Evolutionary conservation across 2,113 vertebrate species (phyloP).

Genomic region (Gadus chalcogrammus): DNA sequence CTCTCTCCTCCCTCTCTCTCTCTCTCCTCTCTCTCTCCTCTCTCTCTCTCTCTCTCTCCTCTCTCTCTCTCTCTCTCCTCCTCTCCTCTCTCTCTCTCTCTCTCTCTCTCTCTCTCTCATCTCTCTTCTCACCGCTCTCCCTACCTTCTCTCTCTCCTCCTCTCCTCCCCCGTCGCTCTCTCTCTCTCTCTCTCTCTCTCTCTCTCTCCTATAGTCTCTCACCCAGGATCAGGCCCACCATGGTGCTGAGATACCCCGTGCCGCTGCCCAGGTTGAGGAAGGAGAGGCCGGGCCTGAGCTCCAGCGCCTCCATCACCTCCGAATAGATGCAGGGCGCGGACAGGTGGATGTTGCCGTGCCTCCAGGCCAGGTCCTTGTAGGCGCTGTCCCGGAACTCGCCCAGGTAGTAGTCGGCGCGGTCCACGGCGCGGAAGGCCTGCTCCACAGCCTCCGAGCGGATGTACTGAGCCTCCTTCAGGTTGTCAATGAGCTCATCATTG

Average conservation of each 20-base stretch:
- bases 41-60: no score
- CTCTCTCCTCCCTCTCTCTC: no score
- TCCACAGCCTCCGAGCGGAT: conserved; percentile 84
- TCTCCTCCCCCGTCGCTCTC: no score
- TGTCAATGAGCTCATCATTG: conserved; percentile 85
- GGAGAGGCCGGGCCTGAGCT: conserved; percentile 83
- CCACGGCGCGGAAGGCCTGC: conserved; percentile 83
- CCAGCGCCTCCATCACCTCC: conserved; percentile 88
- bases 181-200: no score
- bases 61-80: no score
- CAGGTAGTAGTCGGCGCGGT: conserved; percentile 84
- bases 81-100: no score
- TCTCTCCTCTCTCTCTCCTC: no score
- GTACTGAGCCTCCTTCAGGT: conserved; percentile 85
- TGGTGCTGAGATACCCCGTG: conserved; percentile 87
- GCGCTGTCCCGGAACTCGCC: conserved; percentile 86
- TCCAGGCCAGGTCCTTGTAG: conserved; percentile 86
- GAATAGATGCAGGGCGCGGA: conserved; percentile 89
- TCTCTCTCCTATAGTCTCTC: conserved; percentile 53
- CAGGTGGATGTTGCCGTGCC: conserved; percentile 87
- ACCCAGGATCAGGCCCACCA: conserved; percentile 90
- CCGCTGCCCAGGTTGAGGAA: conserved; percentile 88
- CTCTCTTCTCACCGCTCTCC: no score
- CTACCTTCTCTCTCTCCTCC: no score
- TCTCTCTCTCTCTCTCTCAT: no score